Percentiles rank a stretch among this genome's conserved stretches.
Evolutionary conservation across 1,140 invertebrate species (phyloP).

Genomic region (Magallana gigas): DNA sequence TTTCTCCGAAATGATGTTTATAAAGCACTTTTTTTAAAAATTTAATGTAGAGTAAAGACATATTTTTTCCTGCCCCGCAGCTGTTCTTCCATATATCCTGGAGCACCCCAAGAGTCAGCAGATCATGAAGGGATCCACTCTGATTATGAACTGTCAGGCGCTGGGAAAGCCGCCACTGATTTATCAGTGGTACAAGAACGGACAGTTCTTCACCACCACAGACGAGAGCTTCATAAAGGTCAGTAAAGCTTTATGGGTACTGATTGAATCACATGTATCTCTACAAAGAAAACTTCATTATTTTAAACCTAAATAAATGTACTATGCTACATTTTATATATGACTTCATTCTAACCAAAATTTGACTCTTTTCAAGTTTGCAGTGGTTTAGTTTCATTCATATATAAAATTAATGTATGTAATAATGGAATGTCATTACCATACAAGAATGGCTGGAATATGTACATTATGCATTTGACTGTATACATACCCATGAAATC

Average conservation of each 20-base stretch:
- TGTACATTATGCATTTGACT: no score
- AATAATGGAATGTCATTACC: no score
- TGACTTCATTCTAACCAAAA: no score
- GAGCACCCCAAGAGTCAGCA: slow-evolving; percentile 49
- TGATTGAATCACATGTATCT: not conserved
- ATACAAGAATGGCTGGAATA: no score
- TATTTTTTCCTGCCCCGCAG: not conserved
- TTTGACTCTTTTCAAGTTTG: no score
- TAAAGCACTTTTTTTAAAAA: no score
- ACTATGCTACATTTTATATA: no score
- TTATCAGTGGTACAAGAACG: slow-evolving; percentile 59
- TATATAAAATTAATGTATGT: no score
- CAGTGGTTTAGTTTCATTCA: no score
- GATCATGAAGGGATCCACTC: slow-evolving; percentile 39
- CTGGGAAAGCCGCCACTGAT: slow-evolving; percentile 55
- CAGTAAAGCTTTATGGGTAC: not conserved
- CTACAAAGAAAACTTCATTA: not conserved
- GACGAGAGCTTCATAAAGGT: slow-evolving; percentile 37
- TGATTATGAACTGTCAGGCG: slow-evolving; percentile 56
- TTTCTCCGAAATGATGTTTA: no score
- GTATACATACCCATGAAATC: no score
- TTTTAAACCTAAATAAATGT: no score
- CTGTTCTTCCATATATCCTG: slow-evolving; percentile 53
- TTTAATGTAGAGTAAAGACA: not conserved
- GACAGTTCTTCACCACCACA: slow-evolving; percentile 7